phyloP scores from a whole-genome alignment of 1,140 invertebrate genomes.

The Hetaerina americana region DNA sequence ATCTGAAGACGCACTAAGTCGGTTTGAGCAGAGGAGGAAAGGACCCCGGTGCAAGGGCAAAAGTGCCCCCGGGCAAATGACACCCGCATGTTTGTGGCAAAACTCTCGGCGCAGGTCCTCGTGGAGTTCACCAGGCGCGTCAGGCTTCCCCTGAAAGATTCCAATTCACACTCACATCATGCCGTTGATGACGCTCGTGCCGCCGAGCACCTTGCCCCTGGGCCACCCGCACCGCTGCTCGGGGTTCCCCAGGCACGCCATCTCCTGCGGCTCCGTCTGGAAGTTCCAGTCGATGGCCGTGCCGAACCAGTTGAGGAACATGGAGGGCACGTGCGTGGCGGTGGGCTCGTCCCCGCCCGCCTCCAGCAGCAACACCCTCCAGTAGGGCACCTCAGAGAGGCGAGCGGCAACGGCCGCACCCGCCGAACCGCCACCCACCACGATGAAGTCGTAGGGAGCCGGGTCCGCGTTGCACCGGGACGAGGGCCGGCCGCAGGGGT shows the following conservation, averaged over 20 bases:
- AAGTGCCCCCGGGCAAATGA: no score
- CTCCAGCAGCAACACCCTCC: slow-evolving; percentile 69
- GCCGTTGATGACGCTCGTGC: slow-evolving; percentile 87
- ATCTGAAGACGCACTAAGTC: no score
- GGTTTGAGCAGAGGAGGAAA: no score
- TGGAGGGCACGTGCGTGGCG: slow-evolving; percentile 64
- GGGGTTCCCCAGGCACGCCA: slow-evolving; percentile 62
- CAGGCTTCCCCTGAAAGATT: neutral
- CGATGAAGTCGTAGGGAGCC: slow-evolving; percentile 61
- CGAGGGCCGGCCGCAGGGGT: slow-evolving; percentile 57
- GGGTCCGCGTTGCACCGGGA: slow-evolving; percentile 23
- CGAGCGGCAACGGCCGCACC: slow-evolving; percentile 70
- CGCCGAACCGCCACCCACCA: slow-evolving; percentile 77
- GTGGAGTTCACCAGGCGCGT: no score
- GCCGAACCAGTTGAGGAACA: slow-evolving; percentile 70
- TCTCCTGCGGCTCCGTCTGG: slow-evolving; percentile 70
- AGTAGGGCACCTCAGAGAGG: slow-evolving; percentile 59
- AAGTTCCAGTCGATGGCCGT: slow-evolving; percentile 79
- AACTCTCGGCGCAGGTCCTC: no score
- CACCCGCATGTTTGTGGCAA: no score
- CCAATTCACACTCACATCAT: slow-evolving; percentile 50
- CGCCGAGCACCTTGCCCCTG: slow-evolving; percentile 75
- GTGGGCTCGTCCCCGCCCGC: slow-evolving; percentile 70
- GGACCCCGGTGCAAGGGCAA: no score
- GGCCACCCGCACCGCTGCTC: slow-evolving; percentile 68